Percentiles rank a stretch among this genome's conserved stretches.
Evolutionary conservation across 1,140 invertebrate species (phyloP).

Genomic region (Wiebesia pumilae): DNA sequence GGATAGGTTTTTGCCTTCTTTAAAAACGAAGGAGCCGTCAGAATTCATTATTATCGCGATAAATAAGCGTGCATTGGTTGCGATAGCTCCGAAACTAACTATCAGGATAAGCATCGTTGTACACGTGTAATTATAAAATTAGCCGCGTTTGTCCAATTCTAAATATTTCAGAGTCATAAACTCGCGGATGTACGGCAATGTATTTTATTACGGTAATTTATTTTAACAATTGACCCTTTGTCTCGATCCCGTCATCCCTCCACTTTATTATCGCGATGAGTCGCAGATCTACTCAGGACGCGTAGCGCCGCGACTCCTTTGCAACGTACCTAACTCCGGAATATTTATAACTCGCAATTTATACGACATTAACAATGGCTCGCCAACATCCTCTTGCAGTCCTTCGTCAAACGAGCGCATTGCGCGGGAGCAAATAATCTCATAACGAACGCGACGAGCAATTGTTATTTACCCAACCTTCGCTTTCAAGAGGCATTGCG

Average conservation of each 20-base stretch:
- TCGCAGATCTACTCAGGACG: background rate
- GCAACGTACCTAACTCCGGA: background rate
- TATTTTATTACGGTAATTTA: background rate
- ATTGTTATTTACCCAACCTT: too few species aligned
- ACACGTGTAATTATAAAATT: background rate
- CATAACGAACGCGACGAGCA: too few species aligned
- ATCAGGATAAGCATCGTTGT: background rate
- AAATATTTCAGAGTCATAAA: background rate
- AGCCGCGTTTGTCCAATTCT: background rate
- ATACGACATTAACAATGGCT: constrained; percentile 42
- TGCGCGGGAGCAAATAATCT: background rate
- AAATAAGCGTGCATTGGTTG: too few species aligned
- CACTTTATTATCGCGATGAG: constrained; percentile 20
- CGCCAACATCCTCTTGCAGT: background rate
- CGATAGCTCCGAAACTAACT: too few species aligned
- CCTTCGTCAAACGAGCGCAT: background rate
- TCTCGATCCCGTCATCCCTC: background rate
- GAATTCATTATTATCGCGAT: too few species aligned
- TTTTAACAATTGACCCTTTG: constrained; percentile 23
- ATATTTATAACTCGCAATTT: constrained; percentile 8
- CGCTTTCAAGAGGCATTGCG: too few species aligned
- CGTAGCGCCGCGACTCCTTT: background rate
- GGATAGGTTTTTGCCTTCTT: too few species aligned
- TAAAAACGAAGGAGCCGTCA: too few species aligned
- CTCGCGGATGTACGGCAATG: background rate